Conservation (phyloP, 2,888 invertebrate genomes). For the Amaurobius ferox region DNA sequence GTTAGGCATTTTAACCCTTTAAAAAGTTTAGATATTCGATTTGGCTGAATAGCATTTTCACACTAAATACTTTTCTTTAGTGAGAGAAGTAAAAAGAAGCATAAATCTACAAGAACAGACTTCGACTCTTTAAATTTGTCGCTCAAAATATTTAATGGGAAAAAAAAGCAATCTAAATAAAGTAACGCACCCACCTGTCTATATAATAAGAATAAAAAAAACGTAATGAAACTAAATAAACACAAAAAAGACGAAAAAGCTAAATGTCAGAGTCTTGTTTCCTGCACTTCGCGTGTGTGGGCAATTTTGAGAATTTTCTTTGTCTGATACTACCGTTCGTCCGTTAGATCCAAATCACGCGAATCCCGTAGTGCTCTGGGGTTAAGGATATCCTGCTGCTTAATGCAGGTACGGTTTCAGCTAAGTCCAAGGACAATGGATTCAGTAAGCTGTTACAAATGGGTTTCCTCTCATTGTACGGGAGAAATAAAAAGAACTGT, state of each 20-base stretch:
- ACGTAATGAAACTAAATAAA: too few relatives aligned
- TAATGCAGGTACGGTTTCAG: conserved; percentile 16
- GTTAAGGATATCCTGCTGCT: conserved; percentile 13
- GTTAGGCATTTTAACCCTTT: too few relatives aligned
- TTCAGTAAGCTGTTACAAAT: conserved; percentile 18
- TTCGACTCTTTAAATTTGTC: too few relatives aligned
- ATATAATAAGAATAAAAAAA: neutral
- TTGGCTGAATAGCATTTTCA: too few relatives aligned
- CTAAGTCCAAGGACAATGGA: conserved; percentile 18
- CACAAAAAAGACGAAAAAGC: neutral
- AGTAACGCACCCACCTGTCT: neutral
- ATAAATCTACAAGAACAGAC: too few relatives aligned
- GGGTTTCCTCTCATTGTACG: conserved; percentile 2
- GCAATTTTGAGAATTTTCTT: neutral
- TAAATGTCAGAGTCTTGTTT: neutral
- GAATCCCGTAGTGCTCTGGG: neutral
- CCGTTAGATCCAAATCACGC: neutral
- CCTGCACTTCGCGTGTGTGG: conserved; percentile 1
- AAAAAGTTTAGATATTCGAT: too few relatives aligned
- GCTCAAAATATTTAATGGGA: too few relatives aligned
- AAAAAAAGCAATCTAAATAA: neutral
- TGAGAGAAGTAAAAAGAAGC: too few relatives aligned
- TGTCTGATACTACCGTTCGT: neutral
- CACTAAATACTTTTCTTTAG: too few relatives aligned
- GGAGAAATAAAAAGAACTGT: neutral